Base-by-base conservation (phyloP, 2,797 vertebrate species). In the Phalloptychus januarius region DNA sequence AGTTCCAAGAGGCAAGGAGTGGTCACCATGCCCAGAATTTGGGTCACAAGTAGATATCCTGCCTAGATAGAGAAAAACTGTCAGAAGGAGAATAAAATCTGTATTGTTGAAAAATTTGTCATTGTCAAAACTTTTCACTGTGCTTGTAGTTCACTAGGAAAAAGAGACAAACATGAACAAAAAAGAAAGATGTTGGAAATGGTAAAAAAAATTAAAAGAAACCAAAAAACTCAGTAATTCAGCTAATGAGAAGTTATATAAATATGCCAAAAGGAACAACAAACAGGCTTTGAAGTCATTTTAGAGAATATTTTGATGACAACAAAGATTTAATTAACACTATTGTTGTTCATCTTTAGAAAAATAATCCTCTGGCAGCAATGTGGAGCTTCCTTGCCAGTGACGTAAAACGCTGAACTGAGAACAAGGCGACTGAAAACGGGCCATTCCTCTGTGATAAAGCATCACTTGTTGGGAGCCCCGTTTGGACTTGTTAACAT, bases 401-500 rank as follows among this genome's bases (percentile, higher is more conserved):
- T 78, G 78, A 87, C 72, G 46, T 15, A 50, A 74, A 72, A 84
- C 77, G 33, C 45, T 40, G 67, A 80, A 73, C 75, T 81, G 23
- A 83, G 79, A 79, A 82, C 67, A 82, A 72, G 54, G 40, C 61
- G 48, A n/a, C 70, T 79, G 82, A 67, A 85, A 87, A 75, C 65
- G 82, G 69, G 72, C 71, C 82, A 71, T 71, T 79, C 48, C 67
- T 63, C 73, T 74, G 31, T 54, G 76, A 73, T 75, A 72, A 72
- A 80, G 80, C 74, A 71, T 50, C 67, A 71, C 28, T 77, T 48
- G 69, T 83, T 74, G 10, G 71, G 61, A 46, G 36, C 80, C 77
- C 76, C 75, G 79, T 87, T 85, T 82, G 69, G 74, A 83, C 81
- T 88, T 80, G 83, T 76, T 72, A 76, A 77, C 54, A 74, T 13